These are phyloP conservation scores for Hyperopisus bebe DNA, from an alignment of 2,113 vertebrate species.

Conservation along the genomic window DNA sequence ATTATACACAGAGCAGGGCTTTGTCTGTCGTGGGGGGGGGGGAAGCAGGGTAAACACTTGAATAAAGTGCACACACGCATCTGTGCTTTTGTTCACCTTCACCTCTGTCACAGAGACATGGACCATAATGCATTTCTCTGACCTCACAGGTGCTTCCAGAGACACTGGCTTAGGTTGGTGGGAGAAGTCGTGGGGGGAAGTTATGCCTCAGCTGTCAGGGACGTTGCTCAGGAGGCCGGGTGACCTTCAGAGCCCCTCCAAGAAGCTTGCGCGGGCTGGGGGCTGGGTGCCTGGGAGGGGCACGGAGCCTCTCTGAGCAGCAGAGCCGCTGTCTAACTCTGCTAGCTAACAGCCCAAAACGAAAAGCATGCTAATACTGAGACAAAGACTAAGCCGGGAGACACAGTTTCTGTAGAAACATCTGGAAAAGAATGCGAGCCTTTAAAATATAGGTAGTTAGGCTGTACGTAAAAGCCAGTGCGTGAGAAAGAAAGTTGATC, in stretches of 20 bases:
- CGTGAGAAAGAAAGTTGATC: background rate
- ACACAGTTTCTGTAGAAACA: background rate
- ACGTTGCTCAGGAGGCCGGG: background rate
- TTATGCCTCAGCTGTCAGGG: background rate
- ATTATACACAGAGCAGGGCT: background rate
- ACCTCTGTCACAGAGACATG: background rate
- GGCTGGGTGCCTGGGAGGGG: background rate
- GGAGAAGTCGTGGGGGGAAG: background rate
- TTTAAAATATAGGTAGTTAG: background rate
- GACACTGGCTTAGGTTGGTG: slow-evolving; percentile 4
- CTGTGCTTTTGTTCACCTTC: slow-evolving; percentile 6
- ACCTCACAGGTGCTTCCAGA: background rate
- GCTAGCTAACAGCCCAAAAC: slow-evolving; percentile 51
- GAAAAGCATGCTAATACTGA: slow-evolving; percentile 9
- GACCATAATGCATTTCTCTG: background rate
- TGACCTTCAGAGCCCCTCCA: slow-evolving; percentile 5
- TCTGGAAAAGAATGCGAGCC: background rate
- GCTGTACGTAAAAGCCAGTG: background rate
- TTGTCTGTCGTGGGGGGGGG: background rate
- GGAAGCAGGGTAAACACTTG: background rate
- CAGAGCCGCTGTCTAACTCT: slow-evolving; percentile 13
- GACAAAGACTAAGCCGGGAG: background rate
- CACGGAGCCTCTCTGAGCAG: background rate
- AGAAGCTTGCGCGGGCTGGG: background rate
- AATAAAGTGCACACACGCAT: background rate